Conservation (phyloP, 2,113 vertebrate genomes). For the Rhizomys pruinosus region DNA sequence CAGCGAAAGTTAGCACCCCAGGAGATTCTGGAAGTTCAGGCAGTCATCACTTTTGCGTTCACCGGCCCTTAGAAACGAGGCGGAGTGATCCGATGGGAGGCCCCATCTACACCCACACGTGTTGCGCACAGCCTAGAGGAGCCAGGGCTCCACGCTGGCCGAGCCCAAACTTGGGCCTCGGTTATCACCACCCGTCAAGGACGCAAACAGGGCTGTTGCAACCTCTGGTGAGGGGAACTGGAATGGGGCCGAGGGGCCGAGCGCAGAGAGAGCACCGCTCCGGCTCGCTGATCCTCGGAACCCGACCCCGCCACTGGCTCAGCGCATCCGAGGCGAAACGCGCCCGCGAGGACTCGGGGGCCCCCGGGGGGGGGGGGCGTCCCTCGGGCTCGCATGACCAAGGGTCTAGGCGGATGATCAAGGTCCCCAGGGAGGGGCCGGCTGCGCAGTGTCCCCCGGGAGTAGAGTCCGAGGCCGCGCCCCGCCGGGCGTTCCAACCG, state of each 20-base stretch:
- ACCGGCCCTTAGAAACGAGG: neutral
- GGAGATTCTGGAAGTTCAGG: neutral
- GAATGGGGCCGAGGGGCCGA: neutral
- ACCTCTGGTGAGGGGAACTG: neutral
- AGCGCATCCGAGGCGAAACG: neutral
- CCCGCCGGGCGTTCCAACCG: neutral
- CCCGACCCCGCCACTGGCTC: neutral
- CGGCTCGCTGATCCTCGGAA: neutral
- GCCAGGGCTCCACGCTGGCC: constrained; percentile 16
- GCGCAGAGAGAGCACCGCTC: neutral
- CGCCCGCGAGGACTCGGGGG: neutral
- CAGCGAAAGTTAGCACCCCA: neutral
- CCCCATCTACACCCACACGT: constrained; percentile 56
- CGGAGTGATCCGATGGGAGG: neutral
- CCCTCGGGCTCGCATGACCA: neutral
- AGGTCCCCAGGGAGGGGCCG: neutral
- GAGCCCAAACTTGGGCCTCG: neutral
- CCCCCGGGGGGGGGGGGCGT: too few relatives aligned
- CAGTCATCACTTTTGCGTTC: neutral
- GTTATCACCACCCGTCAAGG: neutral
- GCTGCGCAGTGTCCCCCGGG: neutral
- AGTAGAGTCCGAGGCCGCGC: neutral
- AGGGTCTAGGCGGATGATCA: neutral
- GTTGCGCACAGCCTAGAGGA: constrained; percentile 15
- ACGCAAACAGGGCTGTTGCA: neutral